Percentiles rank a stretch among this genome's conserved stretches.
phyloP scores from a whole-genome alignment of 2,113 vertebrate species.

The Nycticorax nycticorax region DNA sequence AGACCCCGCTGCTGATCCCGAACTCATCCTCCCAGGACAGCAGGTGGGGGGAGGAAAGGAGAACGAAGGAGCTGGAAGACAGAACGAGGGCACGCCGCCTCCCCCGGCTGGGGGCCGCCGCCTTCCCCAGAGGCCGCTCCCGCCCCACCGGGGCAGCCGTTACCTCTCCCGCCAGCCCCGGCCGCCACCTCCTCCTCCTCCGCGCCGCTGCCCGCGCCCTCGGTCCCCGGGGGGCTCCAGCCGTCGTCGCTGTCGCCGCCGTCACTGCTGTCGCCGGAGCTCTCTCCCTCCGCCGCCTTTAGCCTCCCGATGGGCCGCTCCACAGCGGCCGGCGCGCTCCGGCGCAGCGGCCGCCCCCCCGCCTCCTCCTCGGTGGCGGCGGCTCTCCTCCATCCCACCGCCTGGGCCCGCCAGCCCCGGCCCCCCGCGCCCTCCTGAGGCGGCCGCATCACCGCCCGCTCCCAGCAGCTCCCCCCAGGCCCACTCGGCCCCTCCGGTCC shows the following conservation, averaged over 20 bases:
- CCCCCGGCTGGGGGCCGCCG: too few species aligned
- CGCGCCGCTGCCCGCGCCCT: neutral
- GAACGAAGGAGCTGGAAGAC: rapidly evolving
- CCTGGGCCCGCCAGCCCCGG: neutral
- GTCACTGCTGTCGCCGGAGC: neutral
- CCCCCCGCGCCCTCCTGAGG: neutral
- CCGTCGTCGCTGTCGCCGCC: neutral
- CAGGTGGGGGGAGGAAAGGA: too few species aligned
- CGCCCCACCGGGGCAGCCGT: neutral
- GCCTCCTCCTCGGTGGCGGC: rapidly evolving
- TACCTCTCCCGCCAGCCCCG: neutral
- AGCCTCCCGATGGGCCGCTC: neutral
- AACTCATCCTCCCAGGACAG: rapidly evolving
- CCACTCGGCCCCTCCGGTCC: too few species aligned
- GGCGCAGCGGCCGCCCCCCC: neutral
- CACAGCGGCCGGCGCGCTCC: neutral
- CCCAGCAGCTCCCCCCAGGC: neutral
- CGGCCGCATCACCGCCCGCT: neutral
- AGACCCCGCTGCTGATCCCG: rapidly evolving
- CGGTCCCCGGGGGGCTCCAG: neutral
- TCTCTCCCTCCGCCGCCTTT: neutral
- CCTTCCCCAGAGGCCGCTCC: neutral
- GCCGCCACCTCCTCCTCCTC: too few species aligned
- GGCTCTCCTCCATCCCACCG: rapidly evolving
- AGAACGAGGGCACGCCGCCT: rapidly evolving